Base-by-base conservation (phyloP, 2,113 vertebrate species). In the Oceanodroma tethys region DNA sequence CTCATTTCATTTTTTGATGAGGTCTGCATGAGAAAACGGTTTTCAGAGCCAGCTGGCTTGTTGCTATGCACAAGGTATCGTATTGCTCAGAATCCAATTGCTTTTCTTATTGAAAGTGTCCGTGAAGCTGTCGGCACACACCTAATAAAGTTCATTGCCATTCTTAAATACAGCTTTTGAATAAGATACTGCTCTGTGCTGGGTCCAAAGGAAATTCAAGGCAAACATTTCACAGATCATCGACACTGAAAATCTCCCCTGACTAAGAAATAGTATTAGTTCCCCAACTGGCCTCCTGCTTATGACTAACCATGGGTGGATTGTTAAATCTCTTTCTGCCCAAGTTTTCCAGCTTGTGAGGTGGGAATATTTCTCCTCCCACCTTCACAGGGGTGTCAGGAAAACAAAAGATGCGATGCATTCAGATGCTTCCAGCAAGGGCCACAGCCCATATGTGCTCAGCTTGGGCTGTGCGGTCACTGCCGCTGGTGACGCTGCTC, bases 1-100 rank as follows among this genome's bases (percentile, higher is more conserved):
- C 88, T 97, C 95, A 95, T 97, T 95, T 95, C 80, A 63, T 92
- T 95, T 97, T 95, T 75, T 95, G 95, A 96, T 95, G 94, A 97
- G 81, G 86, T 96, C 88, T 96, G 96, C 92, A 89, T 5, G 75
- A 92, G 93, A 65, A 93, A 65, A 38, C 1, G 29, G 52, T 84
- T 88, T 86, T 72, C 65, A 53, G 95, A 96, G 97, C 81, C 93
- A 76, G 85, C 95, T 88, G 95, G 71, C 95, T 97, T 58, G 85
- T 97, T 97, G 95, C 97, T 97, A 96, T 96, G 96, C 96, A 68
- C 55, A 7, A 45, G 70, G 88, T 81, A 56, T 78, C 14, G 14
- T 52, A 7, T 1, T 63, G 86, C 94, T 95, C 89, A 26, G 72
- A 81, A 62, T 65, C 65, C 20, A 2, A 91, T 81, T 48, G 86